Evolutionary conservation across 2,888 invertebrate genomes (phyloP).

Genomic region (Dasypolia templi): DNA sequence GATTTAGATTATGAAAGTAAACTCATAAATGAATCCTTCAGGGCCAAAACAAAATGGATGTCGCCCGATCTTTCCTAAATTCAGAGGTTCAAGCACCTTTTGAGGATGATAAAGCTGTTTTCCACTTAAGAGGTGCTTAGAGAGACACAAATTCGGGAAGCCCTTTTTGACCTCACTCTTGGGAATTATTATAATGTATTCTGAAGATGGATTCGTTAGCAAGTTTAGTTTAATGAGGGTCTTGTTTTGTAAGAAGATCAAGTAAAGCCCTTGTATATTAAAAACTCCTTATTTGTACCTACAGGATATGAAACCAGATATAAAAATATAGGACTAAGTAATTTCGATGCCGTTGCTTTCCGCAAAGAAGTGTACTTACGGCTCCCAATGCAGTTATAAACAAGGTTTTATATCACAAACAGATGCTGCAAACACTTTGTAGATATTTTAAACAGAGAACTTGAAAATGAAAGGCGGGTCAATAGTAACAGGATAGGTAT

Average conservation of each 20-base stretch:
- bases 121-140: conserved; percentile 28
- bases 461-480: conserved; percentile 53
- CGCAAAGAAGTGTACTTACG: conserved; percentile 1
- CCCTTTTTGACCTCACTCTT: conserved; percentile 10
- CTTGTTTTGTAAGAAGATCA: background rate
- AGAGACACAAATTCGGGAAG: conserved; percentile 10
- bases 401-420: conserved; percentile 30
- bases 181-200: conserved; percentile 29
- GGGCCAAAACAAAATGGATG: conserved; percentile 32
- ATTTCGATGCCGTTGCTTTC: background rate
- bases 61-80: conserved; percentile 20
- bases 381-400: conserved; percentile 24
- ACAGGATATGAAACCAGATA: background rate
- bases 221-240: conserved; percentile 10
- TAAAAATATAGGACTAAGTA: background rate
- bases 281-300: background rate
- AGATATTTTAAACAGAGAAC: conserved; percentile 41
- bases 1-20: conserved; percentile 20
- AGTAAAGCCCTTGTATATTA: background rate
- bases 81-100: conserved; percentile 32
- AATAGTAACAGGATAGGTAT: conserved; percentile 56
- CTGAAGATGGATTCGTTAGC: conserved; percentile 15
- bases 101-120: conserved; percentile 47
- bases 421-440: conserved; percentile 32
- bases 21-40: conserved; percentile 31